Evolutionary conservation across 2,113 vertebrate species (phyloP), one percentile per base, ranked within the genome.

Genomic region (Melanocharis versteri): DNA sequence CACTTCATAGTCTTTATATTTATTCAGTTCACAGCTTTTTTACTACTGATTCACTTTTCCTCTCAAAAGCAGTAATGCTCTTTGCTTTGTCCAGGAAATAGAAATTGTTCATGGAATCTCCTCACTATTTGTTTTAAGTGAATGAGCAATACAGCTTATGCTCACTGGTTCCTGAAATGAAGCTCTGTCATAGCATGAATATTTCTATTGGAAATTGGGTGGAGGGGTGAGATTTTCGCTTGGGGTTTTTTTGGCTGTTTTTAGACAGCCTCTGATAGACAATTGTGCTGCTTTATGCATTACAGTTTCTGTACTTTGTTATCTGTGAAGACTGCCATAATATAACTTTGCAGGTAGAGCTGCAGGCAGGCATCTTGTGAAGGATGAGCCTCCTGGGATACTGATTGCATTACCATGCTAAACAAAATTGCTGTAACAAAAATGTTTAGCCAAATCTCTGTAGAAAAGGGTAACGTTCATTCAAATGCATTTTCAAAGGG

Each of bases 21-120:
- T 97, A 97, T 97, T 97, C 96, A 89, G 87, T 97, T 97, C 97
- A 90, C 90, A 97, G 95, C 90, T 61, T 95, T 97, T 94, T 78
- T 93, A 73, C 96, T 77, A 30, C 88, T 92, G 86, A 94, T 96
- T 97, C 97, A 92, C 94, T 86, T 96, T 95, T 94, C 58, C 94
- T 96, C 87, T 96, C 93, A 97, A 98, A 97, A 92, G 73, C 76
- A 58, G 48, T 61, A 48, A 80, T 80, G 81, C 76, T 95, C 80
- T 95, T 89, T 1, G 3, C 93, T 97, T 96, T 85, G 83, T 96
- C 73, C 89, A 87, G 79, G 93, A 97, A 96, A 96, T 95, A 91
- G 95, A 96, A 97, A 90, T 70, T 61, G 89, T 90, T 94, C 71
- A 50, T 92, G 87, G 87, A 96, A 93, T 96, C 91, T 94, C 71